Conservation (phyloP, 2,113 vertebrate species). For the Cathartes aura region DNA sequence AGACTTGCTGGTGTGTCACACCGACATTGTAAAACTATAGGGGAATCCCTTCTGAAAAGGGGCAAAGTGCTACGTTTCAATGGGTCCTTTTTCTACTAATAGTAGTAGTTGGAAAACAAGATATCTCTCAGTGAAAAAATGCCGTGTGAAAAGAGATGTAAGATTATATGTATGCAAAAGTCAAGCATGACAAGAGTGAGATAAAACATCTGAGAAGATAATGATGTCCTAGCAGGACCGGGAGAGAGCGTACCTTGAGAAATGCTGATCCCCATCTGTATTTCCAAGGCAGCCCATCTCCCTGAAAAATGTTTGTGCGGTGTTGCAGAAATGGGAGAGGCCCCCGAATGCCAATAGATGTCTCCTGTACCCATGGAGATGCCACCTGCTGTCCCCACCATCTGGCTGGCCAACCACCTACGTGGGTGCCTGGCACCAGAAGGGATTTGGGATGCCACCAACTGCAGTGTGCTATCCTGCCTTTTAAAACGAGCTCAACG, state of each 20-base stretch:
- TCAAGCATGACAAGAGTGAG: not conserved
- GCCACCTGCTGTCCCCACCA: not conserved
- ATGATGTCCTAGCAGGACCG: not conserved
- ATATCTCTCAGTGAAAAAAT: not conserved
- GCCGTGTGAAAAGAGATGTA: not conserved
- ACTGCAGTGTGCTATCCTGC: not conserved
- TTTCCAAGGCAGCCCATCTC: not conserved
- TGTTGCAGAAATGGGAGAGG: not conserved
- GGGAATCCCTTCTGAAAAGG: not conserved
- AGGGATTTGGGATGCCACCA: not conserved
- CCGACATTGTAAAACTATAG: not conserved
- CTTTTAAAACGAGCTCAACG: not conserved
- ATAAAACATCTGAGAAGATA: not conserved
- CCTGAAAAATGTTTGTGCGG: not conserved
- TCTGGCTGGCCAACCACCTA: rapidly evolving
- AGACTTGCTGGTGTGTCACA: not conserved
- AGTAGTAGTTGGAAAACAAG: not conserved
- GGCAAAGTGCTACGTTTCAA: not conserved
- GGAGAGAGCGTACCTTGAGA: not conserved
- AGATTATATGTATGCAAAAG: not conserved
- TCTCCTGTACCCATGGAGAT: not conserved
- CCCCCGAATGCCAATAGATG: not conserved
- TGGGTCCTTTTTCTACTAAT: not conserved
- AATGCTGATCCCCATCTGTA: not conserved
- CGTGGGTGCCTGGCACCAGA: not conserved